phyloP scores from a whole-genome alignment of 2,888 invertebrate genomes.

The Nudaria mundana region DNA sequence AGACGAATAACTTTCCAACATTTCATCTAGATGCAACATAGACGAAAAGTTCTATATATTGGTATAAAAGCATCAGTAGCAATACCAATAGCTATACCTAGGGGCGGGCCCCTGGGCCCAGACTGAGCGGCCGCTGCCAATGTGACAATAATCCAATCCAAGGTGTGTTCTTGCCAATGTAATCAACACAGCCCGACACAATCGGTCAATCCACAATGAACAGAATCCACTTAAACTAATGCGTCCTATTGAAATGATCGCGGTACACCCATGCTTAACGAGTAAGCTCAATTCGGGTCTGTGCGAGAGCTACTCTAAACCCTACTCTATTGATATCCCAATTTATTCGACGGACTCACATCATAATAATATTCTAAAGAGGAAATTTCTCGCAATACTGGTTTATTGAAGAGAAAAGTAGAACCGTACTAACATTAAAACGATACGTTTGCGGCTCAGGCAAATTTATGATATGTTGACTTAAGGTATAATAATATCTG shows the following conservation, averaged over 20 bases:
- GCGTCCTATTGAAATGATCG: conserved; percentile 55
- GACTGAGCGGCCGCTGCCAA: conserved; percentile 32
- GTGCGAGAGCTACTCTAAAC: conserved; percentile 29
- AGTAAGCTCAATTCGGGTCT: conserved; percentile 45
- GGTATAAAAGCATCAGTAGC: conserved; percentile 24
- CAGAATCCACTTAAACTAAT: conserved; percentile 60
- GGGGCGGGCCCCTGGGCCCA: conserved; percentile 50
- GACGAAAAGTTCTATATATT: conserved; percentile 4
- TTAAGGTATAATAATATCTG: too few species aligned
- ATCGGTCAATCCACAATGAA: conserved; percentile 51
- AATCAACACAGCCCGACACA: conserved; percentile 53
- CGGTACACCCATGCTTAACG: conserved; percentile 44
- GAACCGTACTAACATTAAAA: neutral
- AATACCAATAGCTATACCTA: conserved; percentile 3
- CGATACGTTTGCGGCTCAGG: conserved; percentile 2
- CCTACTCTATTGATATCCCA: conserved; percentile 9
- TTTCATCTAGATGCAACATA: too few species aligned
- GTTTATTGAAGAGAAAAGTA: conserved; percentile 3
- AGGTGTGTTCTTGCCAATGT: conserved; percentile 44
- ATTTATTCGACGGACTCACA: conserved; percentile 8
- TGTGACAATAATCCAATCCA: conserved; percentile 63
- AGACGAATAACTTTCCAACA: too few species aligned
- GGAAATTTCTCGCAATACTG: conserved; percentile 3
- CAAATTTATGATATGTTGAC: too few species aligned
- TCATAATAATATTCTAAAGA: conserved; percentile 9